Conservation (phyloP, 1,140 invertebrate genomes). For the Ectropis grisescens region DNA sequence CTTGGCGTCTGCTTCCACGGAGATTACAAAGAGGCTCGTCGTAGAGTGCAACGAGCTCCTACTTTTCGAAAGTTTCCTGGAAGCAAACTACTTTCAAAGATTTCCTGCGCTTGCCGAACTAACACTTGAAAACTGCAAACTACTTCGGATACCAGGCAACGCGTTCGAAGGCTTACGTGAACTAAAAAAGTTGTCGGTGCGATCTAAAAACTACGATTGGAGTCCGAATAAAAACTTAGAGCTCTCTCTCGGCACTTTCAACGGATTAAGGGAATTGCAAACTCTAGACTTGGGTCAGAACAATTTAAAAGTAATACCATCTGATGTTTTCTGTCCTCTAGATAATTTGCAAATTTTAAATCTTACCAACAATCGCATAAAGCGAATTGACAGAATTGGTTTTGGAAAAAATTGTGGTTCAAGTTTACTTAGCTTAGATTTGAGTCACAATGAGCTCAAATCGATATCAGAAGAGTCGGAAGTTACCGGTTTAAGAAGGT, state of each 20-base stretch:
- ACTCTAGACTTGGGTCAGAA: slow-evolving; percentile 84
- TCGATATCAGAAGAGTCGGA: slow-evolving; percentile 80
- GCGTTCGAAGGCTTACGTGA: slow-evolving; percentile 82
- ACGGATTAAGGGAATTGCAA: slow-evolving; percentile 81
- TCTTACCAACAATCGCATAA: slow-evolving; percentile 83
- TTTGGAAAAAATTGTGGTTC: slow-evolving; percentile 73
- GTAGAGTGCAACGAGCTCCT: slow-evolving; percentile 84
- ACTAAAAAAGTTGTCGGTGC: slow-evolving; percentile 81
- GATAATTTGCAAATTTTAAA: slow-evolving; percentile 86
- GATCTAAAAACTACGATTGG: slow-evolving; percentile 84
- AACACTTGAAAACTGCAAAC: slow-evolving; percentile 82
- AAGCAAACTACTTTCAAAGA: slow-evolving; percentile 80
- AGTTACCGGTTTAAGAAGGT: slow-evolving; percentile 76
- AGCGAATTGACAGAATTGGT: slow-evolving; percentile 80
- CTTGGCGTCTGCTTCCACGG: slow-evolving; percentile 64
- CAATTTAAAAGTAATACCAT: slow-evolving; percentile 82
- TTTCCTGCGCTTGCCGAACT: slow-evolving; percentile 82
- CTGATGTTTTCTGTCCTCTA: slow-evolving; percentile 82
- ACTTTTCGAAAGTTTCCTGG: slow-evolving; percentile 84
- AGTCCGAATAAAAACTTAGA: slow-evolving; percentile 78
- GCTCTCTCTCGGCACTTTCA: slow-evolving; percentile 76
- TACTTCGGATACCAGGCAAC: slow-evolving; percentile 81
- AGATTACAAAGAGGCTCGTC: slow-evolving; percentile 78
- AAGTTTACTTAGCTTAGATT: slow-evolving; percentile 79
- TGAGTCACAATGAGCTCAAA: slow-evolving; percentile 83